phyloP scores from a whole-genome alignment of 92 coral and sea anemone species.

The Porites divaricata region DNA sequence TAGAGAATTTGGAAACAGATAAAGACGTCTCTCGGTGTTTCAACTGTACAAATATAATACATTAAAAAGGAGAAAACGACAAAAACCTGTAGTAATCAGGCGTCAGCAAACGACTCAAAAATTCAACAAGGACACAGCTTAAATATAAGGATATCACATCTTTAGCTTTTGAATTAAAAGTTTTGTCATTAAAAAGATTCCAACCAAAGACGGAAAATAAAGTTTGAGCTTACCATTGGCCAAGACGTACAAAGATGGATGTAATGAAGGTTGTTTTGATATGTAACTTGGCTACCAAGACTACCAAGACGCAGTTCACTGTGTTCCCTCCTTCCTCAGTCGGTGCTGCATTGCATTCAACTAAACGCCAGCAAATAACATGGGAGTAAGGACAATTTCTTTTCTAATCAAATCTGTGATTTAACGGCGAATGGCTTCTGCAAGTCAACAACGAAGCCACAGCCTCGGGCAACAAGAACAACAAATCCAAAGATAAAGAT shows the following conservation, averaged over 20 bases:
- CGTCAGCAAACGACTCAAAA: background rate
- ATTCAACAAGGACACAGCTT: background rate
- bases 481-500: background rate
- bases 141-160: too few species aligned
- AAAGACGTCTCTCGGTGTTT: too few species aligned
- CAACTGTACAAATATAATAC: too few species aligned
- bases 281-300: slow-evolving; percentile 20
- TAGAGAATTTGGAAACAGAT: too few species aligned
- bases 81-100: background rate
- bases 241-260: background rate
- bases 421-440: background rate
- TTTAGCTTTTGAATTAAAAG: too few species aligned
- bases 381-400: slow-evolving; percentile 5
- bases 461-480: background rate
- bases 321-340: background rate
- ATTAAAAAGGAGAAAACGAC: too few species aligned
- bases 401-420: background rate
- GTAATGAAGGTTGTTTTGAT: slow-evolving; percentile 14
- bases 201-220: background rate
- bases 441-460: slow-evolving; percentile 7
- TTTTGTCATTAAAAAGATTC: background rate
- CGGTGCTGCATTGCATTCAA: background rate
- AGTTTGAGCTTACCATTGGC: background rate
- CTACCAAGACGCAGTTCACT: slow-evolving; percentile 17
- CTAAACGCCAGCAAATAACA: background rate